Conservation (phyloP, 1,140 invertebrate genomes). For the Theocolax elegans region DNA sequence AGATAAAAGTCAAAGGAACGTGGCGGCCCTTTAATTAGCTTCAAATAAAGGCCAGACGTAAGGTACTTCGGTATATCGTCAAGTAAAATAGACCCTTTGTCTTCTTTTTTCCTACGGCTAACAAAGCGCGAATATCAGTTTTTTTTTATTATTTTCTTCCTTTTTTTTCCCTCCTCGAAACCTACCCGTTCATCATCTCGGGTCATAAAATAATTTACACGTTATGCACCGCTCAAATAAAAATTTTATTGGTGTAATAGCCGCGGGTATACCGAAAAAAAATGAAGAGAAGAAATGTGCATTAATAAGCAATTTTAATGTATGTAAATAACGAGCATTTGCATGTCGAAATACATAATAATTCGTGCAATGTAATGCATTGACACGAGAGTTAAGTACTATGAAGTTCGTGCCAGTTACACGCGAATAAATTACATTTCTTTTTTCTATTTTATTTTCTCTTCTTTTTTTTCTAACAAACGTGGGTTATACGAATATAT, state of each 20-base stretch:
- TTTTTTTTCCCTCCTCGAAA: too few species aligned
- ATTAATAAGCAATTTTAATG: constrained; percentile 23
- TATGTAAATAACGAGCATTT: constrained; percentile 25
- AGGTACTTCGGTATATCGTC: neutral
- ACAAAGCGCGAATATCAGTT: constrained; percentile 8
- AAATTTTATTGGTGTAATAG: neutral
- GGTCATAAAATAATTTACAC: constrained; percentile 4
- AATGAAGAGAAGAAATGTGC: constrained; percentile 10
- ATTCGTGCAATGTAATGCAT: constrained; percentile 11
- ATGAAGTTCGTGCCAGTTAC: neutral
- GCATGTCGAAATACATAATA: constrained; percentile 28
- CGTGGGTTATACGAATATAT: neutral
- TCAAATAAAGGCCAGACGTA: constrained; percentile 18
- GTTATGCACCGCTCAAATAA: neutral
- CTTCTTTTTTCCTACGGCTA: neutral
- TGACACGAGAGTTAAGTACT: constrained; percentile 5
- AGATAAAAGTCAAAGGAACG: constrained; percentile 13
- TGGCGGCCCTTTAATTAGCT: constrained; percentile 31
- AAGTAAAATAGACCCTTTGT: constrained; percentile 32
- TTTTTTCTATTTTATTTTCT: constrained; percentile 1
- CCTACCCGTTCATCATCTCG: neutral
- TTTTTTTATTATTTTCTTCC: neutral
- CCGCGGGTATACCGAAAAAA: neutral
- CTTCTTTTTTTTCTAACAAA: neutral
- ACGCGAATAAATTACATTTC: constrained; percentile 5